Base-by-base conservation (phyloP, 2,113 vertebrate genomes). In the Misgurnus anguillicaudatus region DNA sequence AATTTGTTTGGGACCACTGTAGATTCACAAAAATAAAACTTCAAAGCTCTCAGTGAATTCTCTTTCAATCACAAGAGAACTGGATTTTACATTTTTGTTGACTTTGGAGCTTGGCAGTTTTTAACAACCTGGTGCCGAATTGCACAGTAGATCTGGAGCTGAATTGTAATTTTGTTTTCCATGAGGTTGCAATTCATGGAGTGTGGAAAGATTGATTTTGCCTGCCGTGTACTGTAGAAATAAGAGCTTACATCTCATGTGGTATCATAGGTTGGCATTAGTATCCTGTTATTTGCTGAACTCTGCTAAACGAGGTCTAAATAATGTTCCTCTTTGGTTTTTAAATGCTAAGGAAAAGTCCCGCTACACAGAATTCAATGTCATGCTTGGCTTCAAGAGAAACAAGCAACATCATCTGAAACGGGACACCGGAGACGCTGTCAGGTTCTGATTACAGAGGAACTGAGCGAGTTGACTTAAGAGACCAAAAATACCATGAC, bases 401-500 rank as follows among this genome's bases (percentile, higher is more conserved):
- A 62, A 76, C 31, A 62, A 61, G 77, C 72, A 74, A 55, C n/a
- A 4, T 19, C 36, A 74, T 7, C 57, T 75, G 71, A 66, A 67
- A 67, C n/a, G 57, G 39, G 17, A n/a, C 60, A 53, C 41, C 45
- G 76, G 64, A 47, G 68, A 5, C 19, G 9, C 3, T 47, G 71
- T 41, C 31, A 38, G 55, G 47, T 31, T 73, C 14, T 62, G 57
- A 74, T 66, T 68, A 82, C 57, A 57, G 21, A 48, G 7, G 53
- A 62, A 58, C 70, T 39, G 13, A 42, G 0, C 10, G 31, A 70
- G 81, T 80, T 80, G 24, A 41, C 69, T 75, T 60, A 39, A 31
- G 21, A 80, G 42, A 58, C 82, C 84, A 83, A 87, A 88, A 90
- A 92, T 89, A 88, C 88, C 83, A 92, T 80, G 83, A 82, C 72